These are phyloP conservation scores for Echeneis naucrates DNA, from an alignment of 2,797 vertebrate species.

Conservation along the genomic window DNA sequence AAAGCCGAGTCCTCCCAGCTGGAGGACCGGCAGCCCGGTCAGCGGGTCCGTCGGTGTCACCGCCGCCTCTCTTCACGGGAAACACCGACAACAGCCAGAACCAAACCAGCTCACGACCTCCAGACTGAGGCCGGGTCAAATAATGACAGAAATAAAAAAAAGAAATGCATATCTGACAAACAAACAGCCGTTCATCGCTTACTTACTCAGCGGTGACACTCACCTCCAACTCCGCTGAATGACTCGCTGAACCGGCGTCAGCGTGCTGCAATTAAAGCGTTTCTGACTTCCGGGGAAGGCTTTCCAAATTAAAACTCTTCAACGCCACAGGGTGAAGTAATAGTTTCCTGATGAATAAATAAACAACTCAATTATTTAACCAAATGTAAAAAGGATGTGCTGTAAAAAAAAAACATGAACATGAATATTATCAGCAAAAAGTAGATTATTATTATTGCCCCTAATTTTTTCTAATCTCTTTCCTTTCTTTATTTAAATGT, in stretches of 20 bases:
- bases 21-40: too few relatives aligned
- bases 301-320: constrained; percentile 32
- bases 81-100: constrained; percentile 6
- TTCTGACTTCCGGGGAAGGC: constrained; percentile 16
- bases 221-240: constrained; percentile 66
- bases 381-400: too few relatives aligned
- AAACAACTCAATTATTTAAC: too few relatives aligned
- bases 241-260: constrained; percentile 37
- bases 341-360: too few relatives aligned
- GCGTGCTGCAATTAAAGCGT: rapidly evolving
- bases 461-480: too few relatives aligned
- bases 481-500: too few relatives aligned
- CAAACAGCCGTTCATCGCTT: too few relatives aligned
- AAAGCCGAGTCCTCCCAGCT: constrained; percentile 49
- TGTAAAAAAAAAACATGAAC: too few relatives aligned
- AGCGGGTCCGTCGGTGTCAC: too few relatives aligned
- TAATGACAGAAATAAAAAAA: too few relatives aligned
- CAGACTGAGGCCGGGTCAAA: neutral
- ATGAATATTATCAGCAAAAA: too few relatives aligned
- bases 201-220: constrained; percentile 62
- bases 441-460: too few relatives aligned
- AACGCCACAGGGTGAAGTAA: neutral
- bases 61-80: constrained; percentile 25
- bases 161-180: neutral
- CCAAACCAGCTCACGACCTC: neutral